Base-by-base conservation (phyloP, 2,113 vertebrate species). In the Entosphenus tridentatus region DNA sequence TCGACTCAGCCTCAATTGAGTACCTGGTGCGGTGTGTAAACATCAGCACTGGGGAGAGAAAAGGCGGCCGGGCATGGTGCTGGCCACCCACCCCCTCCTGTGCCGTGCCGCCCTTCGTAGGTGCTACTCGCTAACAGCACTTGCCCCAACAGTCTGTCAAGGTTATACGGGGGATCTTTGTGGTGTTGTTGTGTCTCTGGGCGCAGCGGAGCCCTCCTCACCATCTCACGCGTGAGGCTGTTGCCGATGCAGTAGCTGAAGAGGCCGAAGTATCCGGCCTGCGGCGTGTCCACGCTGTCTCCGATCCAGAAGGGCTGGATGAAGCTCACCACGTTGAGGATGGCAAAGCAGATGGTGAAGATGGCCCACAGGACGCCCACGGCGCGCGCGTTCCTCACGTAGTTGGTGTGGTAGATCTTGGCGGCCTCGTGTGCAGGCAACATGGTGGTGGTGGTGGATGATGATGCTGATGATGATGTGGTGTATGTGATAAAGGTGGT, bases 281-380 rank as follows among this genome's bases (percentile, higher is more conserved):
- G 86, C 72, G 87, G 88, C 70, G 88, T 92, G 82, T 82, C 87
- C 78, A 89, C 83, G 78, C 89, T 91, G 84, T 95, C 89, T 73
- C 89, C 89, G 78, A 95, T 86, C 89, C 89, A 95, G 84, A 90
- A 95, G 77, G 89, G 88, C 79, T 93, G 87, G 74, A 93, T 92
- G 83, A 95, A 92, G 77, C 87, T 85, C 85, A 95, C 88, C 80
- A 95, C 89, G 80, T 89, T 91, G 79, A 95, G 85, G 79, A 93
- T 92, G 82, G 89, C 89, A 78, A 95, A 91, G 82, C 87, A 89
- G 80, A 95, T 91, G 83, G 89, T 93, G 82, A 95, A 90, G 78
- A 95, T 93, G 80, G 89, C 89, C 89, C 89, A 95, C 62, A 95
- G 83, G 76, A 95, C 86, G 70, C 87, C 87, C 78, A 89, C 87